Base-by-base conservation (phyloP, 2,888 invertebrate species). In the Boloria euphrosyne region DNA sequence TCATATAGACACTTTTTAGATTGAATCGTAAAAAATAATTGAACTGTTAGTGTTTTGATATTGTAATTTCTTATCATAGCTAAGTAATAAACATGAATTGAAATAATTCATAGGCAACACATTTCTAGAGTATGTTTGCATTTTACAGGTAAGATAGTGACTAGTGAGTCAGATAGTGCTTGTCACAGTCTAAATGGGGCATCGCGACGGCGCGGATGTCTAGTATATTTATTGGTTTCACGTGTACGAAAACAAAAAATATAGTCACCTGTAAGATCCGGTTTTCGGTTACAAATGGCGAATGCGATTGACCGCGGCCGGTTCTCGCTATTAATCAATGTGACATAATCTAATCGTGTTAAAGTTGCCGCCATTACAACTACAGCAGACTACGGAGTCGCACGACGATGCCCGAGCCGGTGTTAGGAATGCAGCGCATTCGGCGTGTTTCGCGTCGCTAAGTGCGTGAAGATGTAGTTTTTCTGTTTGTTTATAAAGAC, bases 331-430 rank as follows among this genome's bases (percentile, higher is more conserved):
- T 66, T 71, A 68, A 67, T 71, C 66, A 64, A 59, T 65, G 62
- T 65, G 71, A 69, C 71, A 67, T 71, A 69, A 71, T 66, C 62
- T 71, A 64, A 70, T 65, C 64, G 59, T 60, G 59, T 60, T 47
- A 51, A 60, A 60, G 18, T 59, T 16, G 64, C 60, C 55, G 61
- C 59, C 52, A 49, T 49, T 66, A 38, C 47, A 27, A 18, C 44
- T 59, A 18, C 49, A 53, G 53, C 22, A 3, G 22, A 22, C 22
- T 22, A 38, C 31, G 31, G 31, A 38, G 31, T 38, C 2, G 31
- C 49, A 47, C 69, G 64, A 31, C 49, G n/a, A 60, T 17, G 27
- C 52, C 49, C 61, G 66, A 62, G 18, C 31, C 31, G 27, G 27
- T 13, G 63, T 54, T 46, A 63, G 55, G 67, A 16, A 17, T 7